A percentile compares a stretch with the other conserved stretches of the same genome.
Evolutionary conservation across 2,113 vertebrate genomes (phyloP).

Genomic region (Mixornis gularis): DNA sequence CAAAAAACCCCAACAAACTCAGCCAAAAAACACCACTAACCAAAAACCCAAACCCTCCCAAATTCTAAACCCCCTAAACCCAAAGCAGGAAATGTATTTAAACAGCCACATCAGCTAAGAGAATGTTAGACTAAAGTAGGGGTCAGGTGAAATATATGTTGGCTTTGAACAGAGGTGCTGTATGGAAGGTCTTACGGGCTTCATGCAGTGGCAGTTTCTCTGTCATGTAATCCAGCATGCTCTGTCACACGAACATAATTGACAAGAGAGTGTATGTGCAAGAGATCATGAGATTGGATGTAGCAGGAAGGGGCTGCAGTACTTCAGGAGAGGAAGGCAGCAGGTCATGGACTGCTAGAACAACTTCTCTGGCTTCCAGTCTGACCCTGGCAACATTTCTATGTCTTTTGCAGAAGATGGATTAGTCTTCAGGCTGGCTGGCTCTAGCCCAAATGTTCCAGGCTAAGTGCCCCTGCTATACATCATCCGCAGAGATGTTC

Average conservation of each 20-base stretch:
- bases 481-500: not conserved
- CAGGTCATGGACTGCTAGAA: not conserved
- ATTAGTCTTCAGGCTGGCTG: not conserved
- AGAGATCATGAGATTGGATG: not conserved
- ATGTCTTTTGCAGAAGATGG: not conserved
- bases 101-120: not conserved
- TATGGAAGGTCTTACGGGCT: not conserved
- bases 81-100: not conserved
- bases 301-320: not conserved
- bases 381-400: not conserved
- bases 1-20: not conserved
- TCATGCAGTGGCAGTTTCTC: not conserved
- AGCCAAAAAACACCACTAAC: not conserved
- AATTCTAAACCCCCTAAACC: not conserved
- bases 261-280: not conserved
- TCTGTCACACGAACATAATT: not conserved
- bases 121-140: not conserved
- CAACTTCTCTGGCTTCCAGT: not conserved
- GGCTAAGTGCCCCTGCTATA: not conserved
- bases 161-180: not conserved
- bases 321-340: not conserved
- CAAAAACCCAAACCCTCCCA: fast-evolving
- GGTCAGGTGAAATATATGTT: not conserved
- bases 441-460: not conserved
- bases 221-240: not conserved